Conservation (phyloP, 2,113 vertebrate genomes). For the Pseudorasbora parva region DNA sequence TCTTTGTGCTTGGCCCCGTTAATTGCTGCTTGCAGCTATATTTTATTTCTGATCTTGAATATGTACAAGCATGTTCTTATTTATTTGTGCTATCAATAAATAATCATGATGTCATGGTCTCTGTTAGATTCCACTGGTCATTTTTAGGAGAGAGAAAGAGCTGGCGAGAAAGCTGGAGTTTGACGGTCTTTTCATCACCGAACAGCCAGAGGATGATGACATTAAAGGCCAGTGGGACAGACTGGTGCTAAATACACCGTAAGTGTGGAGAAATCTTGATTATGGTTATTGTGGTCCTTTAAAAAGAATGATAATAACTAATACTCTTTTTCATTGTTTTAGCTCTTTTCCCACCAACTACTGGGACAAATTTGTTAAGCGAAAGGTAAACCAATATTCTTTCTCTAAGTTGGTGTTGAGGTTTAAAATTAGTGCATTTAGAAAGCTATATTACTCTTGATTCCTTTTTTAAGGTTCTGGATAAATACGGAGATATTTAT, state of each 20-base stretch:
- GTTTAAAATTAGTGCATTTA: neutral
- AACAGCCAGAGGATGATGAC: constrained; percentile 91
- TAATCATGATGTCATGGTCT: neutral
- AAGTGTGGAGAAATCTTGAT: constrained; percentile 55
- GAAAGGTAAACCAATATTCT: constrained; percentile 79
- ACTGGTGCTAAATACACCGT: constrained; percentile 91
- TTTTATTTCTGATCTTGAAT: neutral
- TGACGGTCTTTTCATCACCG: constrained; percentile 89
- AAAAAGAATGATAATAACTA: neutral
- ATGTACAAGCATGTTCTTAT: neutral
- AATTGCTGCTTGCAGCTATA: too few relatives aligned
- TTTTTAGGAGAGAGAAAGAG: constrained; percentile 93
- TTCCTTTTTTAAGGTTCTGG: constrained; percentile 78
- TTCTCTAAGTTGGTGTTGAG: neutral
- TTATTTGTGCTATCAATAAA: constrained; percentile 12
- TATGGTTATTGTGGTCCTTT: neutral
- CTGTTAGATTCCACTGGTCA: constrained; percentile 87
- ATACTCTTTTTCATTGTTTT: constrained; percentile 41
- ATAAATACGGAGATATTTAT: constrained; percentile 93
- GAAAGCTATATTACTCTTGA: too few relatives aligned
- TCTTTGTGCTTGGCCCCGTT: too few relatives aligned
- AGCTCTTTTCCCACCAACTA: constrained; percentile 94
- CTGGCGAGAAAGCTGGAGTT: constrained; percentile 93
- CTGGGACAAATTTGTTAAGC: constrained; percentile 95
- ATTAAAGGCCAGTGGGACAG: constrained; percentile 94